These are phyloP conservation scores for Euschistus heros DNA, from an alignment of 1,140 invertebrate species.

Conservation along the genomic window DNA sequence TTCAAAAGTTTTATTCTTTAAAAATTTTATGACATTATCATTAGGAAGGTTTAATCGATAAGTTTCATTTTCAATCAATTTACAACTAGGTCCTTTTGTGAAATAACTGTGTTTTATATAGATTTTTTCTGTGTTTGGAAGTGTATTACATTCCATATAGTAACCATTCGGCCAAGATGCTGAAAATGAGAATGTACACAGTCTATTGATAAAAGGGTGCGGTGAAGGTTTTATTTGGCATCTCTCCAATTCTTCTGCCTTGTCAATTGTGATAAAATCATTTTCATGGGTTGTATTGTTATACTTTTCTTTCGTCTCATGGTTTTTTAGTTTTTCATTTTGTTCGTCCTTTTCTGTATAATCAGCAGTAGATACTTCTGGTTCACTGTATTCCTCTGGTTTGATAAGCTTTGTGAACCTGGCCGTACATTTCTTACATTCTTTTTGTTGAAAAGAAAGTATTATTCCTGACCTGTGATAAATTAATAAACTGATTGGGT, in stretches of 20 bases:
- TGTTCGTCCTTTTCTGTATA: too few species aligned
- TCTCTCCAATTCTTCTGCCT: background rate
- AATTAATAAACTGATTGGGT: background rate
- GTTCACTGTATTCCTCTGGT: too few species aligned
- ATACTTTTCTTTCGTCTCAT: too few species aligned
- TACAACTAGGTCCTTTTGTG: background rate
- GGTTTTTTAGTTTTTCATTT: too few species aligned
- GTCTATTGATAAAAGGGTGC: background rate
- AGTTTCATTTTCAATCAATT: background rate
- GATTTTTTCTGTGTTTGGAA: background rate
- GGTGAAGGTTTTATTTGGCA: background rate
- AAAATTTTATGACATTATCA: background rate
- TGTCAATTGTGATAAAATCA: background rate
- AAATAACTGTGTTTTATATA: background rate
- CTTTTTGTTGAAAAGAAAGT: background rate
- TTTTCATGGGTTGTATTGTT: too few species aligned
- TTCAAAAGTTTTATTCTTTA: background rate
- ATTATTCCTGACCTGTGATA: background rate
- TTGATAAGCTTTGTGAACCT: background rate
- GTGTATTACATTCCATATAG: too few species aligned
- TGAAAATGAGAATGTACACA: background rate
- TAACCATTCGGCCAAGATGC: background rate
- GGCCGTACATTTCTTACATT: background rate
- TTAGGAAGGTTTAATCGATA: background rate
- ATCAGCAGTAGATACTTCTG: too few species aligned